phyloP scores from a whole-genome alignment of 2,113 vertebrate genomes.

The Tapirus terrestris region DNA sequence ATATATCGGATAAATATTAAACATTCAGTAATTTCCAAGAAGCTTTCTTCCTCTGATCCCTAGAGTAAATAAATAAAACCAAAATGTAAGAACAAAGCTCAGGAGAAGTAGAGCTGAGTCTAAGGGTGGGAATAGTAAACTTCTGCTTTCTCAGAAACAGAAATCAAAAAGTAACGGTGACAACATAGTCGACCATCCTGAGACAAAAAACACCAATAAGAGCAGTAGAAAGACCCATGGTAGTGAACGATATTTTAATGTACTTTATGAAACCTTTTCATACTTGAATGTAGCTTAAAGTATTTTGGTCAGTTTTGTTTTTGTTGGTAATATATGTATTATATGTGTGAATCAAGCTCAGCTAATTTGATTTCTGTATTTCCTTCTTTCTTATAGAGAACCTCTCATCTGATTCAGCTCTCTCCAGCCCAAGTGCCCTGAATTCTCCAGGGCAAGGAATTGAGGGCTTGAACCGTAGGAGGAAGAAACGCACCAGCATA shows the following conservation, averaged over 20 bases:
- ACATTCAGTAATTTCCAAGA: background rate
- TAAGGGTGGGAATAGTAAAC: background rate
- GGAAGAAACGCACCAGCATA: conserved; percentile 99
- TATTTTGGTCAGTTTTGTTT: background rate
- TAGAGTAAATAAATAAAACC: background rate
- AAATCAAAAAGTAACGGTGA: background rate
- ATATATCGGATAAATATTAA: conserved; percentile 35
- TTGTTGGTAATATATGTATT: background rate
- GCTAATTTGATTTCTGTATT: conserved; percentile 44
- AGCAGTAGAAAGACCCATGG: background rate
- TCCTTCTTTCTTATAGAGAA: conserved; percentile 93
- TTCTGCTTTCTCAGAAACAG: background rate
- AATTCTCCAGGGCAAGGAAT: conserved; percentile 95
- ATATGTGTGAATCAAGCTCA: background rate
- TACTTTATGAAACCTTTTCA: background rate
- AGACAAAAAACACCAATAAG: background rate
- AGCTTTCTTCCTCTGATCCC: background rate
- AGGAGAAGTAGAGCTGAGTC: background rate
- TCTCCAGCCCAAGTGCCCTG: conserved; percentile 97
- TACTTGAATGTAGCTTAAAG: background rate
- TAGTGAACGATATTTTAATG: background rate
- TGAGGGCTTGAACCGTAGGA: conserved; percentile 98
- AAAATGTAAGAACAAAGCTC: background rate
- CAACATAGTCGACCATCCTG: fast-evolving
- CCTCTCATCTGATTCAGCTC: conserved; percentile 95